Evolutionary conservation across 30 jellyfish, hydroid and myxozoan species (phyloP), one percentile per base, ranked within the genome.

Genomic region (Chrysaora quinquecirrha): DNA sequence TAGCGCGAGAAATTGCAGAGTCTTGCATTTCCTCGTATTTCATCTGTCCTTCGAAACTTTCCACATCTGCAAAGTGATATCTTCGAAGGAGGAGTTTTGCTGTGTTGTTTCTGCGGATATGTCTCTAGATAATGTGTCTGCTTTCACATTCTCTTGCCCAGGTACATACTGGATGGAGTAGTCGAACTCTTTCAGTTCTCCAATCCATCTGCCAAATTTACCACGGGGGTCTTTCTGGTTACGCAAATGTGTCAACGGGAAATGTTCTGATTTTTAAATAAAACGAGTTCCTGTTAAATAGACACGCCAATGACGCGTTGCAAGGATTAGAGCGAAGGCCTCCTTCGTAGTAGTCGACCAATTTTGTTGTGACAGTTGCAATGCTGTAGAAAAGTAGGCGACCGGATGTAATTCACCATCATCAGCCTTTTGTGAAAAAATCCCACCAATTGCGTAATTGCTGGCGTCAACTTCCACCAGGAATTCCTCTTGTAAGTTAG

Each of bases 171-270:
- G 78, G 21, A 81, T 62, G 31, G 85, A 27, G 29, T 79, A 79
- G 29, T 79, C 75, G 48, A n/a, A 81, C 79, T 81, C 91, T 68
- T 81, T 84, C 71, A 81, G 34, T 30, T 81, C 91, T 1, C 70
- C 61, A 27, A 81, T 67, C 76, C 90, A 80, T 31, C 90, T 38
- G 48, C 75, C 83, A 49, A 80, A 38, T 64, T 80, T 66, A 20
- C 91, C 85, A 23, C 91, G 78, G 48, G 91, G 91, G 54, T 81
- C 85, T 68, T 67, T 81, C 46, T 70, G 91, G 12, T 50, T 47
- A 12, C 72, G 77, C 3, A 81, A 62, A 47, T 46, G 85, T 1
- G 34, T 75, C 60, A 81, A 58, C 58, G 84, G 91, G 49, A 65
- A 65, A 34, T 81, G 91, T 30, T 81, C 85, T 11, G 91, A 47